Evolutionary conservation across 2,888 invertebrate genomes (phyloP).

Genomic region (Lasioglossum leucozonium): DNA sequence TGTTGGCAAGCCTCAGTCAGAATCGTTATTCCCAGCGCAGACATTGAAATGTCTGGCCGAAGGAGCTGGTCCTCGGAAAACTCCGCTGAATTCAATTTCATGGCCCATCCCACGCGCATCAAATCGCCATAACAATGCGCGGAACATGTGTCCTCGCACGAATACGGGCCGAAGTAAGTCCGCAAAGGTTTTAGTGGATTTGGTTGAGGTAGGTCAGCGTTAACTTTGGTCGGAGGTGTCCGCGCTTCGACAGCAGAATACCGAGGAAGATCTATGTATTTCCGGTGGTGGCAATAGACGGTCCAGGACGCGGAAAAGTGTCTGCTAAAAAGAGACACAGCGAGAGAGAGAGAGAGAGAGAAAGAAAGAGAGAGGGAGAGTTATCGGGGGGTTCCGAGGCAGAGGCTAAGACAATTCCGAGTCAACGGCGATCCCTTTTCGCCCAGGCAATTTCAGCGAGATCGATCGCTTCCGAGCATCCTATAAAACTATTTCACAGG

Average conservation of each 20-base stretch:
- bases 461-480: constrained; percentile 61
- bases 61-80: not conserved
- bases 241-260: not conserved
- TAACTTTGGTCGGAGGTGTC: constrained; percentile 21
- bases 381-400: not conserved
- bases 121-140: constrained; percentile 1
- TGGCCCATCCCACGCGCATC: not conserved
- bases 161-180: constrained; percentile 5
- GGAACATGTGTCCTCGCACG: constrained; percentile 4
- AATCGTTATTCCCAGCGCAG: not conserved
- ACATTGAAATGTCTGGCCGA: not conserved
- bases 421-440: constrained; percentile 35
- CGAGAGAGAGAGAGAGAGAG: not conserved
- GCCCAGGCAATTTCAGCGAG: constrained; percentile 61
- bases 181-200: constrained; percentile 36
- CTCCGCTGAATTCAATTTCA: constrained; percentile 30
- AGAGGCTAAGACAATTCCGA: constrained; percentile 49
- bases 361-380: not conserved
- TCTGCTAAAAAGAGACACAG: constrained; percentile 16
- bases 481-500: constrained; percentile 60
- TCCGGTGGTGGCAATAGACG: constrained; percentile 20
- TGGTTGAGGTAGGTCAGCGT: constrained; percentile 37
- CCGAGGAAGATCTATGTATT: constrained; percentile 55
- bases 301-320: constrained; percentile 8
- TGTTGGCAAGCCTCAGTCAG: not conserved